Evolutionary conservation across 2,888 invertebrate species (phyloP).

Genomic region (Gerosis bhagava): DNA sequence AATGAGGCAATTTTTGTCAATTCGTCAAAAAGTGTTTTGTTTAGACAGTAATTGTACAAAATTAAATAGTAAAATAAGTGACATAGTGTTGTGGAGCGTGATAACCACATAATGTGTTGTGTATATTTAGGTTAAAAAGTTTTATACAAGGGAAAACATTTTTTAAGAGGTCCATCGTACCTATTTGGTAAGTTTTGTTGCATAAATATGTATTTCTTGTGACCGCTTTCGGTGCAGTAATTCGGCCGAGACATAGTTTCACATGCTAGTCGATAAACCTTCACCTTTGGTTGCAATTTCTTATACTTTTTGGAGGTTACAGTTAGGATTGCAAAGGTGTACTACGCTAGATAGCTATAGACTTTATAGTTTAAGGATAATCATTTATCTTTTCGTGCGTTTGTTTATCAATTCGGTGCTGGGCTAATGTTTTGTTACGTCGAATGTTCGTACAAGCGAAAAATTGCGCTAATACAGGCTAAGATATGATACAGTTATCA

Average conservation of each 20-base stretch:
- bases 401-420: slow-evolving; percentile 55
- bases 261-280: slow-evolving; percentile 36
- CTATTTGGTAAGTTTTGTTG: slow-evolving; percentile 74
- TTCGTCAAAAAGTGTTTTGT: slow-evolving; percentile 75
- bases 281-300: slow-evolving; percentile 32
- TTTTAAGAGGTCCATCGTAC: slow-evolving; percentile 51
- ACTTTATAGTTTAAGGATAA: no score
- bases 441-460: slow-evolving; percentile 58
- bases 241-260: slow-evolving; percentile 42
- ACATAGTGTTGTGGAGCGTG: slow-evolving; percentile 62
- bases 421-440: slow-evolving; percentile 65
- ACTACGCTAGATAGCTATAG: no score
- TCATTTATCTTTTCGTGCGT: slow-evolving; percentile 29
- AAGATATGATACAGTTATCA: slow-evolving; percentile 62
- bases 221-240: slow-evolving; percentile 58
- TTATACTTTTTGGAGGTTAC: slow-evolving; percentile 42
- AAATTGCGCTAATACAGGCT: slow-evolving; percentile 54
- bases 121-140: slow-evolving; percentile 60
- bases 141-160: slow-evolving; percentile 53
- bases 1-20: slow-evolving; percentile 71
- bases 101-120: slow-evolving; percentile 68
- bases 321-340: no score
- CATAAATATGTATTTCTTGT: slow-evolving; percentile 57
- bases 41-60: slow-evolving; percentile 66
- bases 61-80: slow-evolving; percentile 64